Conservation (phyloP, 2,888 invertebrate genomes). For the Ypsolopha sequella region DNA sequence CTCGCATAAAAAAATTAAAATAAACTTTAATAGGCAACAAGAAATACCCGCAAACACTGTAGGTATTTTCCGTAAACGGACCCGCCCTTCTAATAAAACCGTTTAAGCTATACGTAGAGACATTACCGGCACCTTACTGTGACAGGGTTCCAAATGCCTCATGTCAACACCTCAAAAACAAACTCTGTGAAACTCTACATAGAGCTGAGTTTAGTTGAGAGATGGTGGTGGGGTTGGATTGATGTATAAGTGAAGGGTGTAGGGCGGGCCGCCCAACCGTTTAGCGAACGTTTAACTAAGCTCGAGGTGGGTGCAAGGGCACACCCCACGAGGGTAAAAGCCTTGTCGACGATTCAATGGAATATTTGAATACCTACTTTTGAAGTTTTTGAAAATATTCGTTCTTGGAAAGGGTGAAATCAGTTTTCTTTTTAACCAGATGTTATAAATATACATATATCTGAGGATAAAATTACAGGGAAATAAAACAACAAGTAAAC, state of each 20-base stretch:
- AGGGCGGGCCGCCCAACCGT: conserved; percentile 72
- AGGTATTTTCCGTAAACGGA: conserved; percentile 24
- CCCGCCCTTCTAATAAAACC: conserved; percentile 34
- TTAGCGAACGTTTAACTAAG: conserved; percentile 65
- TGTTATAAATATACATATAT: no score
- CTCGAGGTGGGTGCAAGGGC: conserved; percentile 46
- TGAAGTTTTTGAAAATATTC: no score
- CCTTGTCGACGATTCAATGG: no score
- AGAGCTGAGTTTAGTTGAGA: conserved; percentile 24
- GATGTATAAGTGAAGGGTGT: conserved; percentile 35
- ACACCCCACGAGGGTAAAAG: conserved; percentile 49
- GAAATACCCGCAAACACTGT: conserved; percentile 6
- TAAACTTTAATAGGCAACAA: no score
- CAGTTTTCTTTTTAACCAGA: no score
- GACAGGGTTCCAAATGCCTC: conserved; percentile 32
- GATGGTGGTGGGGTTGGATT: conserved; percentile 18
- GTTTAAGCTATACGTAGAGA: conserved; percentile 54
- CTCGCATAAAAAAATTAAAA: no score
- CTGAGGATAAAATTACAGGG: no score
- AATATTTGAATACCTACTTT: no score
- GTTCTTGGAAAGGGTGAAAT: no score
- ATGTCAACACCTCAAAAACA: conserved; percentile 8
- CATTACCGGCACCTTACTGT: conserved; percentile 26
- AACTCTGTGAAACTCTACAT: conserved; percentile 15
- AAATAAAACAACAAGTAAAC: no score